phyloP scores from a whole-genome alignment of 2,113 vertebrate genomes.

The Brachyistius frenatus region DNA sequence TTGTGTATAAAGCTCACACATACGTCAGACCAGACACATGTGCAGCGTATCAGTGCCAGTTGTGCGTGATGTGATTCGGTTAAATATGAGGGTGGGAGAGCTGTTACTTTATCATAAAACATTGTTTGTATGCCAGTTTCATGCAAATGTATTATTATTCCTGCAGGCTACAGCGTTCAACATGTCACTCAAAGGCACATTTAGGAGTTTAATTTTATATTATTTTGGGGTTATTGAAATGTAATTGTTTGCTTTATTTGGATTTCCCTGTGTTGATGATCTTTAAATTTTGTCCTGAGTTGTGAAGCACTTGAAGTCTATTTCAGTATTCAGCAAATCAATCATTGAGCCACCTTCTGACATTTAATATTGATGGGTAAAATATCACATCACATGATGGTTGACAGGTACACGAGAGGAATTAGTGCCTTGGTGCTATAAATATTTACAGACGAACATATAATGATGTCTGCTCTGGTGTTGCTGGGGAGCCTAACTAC shows the following conservation, averaged over 20 bases:
- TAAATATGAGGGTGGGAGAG: not conserved
- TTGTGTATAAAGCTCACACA: not conserved
- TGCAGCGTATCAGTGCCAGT: conserved; percentile 1
- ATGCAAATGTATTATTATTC: not conserved
- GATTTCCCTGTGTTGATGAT: not conserved
- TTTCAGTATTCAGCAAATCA: conserved; percentile 6
- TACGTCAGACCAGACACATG: not conserved
- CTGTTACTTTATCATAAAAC: not conserved
- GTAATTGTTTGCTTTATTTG: not conserved
- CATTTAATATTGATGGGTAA: conserved; percentile 3
- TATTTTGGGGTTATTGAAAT: conserved; percentile 9
- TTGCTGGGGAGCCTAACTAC: not conserved
- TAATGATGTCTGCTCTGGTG: not conserved
- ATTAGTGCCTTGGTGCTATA: not conserved
- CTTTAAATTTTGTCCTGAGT: not conserved
- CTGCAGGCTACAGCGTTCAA: not conserved
- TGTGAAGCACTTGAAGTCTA: not conserved
- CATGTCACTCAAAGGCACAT: not conserved
- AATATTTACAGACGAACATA: not conserved
- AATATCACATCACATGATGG: not conserved
- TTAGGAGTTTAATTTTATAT: not conserved
- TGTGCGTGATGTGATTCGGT: not conserved
- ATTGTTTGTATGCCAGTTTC: not conserved
- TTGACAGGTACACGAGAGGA: not conserved
- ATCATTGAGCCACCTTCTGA: not conserved